phyloP scores from a whole-genome alignment of 2,113 vertebrate genomes.

The Sylvilagus bachmani region DNA sequence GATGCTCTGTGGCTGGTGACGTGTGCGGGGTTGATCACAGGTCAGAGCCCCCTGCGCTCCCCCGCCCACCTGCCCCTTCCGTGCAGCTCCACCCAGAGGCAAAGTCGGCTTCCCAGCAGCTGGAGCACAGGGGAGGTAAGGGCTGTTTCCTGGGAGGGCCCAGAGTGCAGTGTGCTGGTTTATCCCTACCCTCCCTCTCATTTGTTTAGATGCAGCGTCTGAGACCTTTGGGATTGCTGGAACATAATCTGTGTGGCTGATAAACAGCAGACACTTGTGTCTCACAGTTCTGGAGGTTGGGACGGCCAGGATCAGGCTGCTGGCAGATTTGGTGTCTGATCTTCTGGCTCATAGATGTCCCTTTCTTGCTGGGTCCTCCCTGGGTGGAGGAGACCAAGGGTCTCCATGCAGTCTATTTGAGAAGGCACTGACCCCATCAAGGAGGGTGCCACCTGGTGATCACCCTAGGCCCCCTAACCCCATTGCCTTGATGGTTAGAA shows the following conservation, averaged over 20 bases:
- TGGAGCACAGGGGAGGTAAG: background rate
- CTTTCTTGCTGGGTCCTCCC: background rate
- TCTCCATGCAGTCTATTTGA: background rate
- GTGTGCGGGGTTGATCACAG: background rate
- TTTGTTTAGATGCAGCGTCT: background rate
- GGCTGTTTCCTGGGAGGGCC: background rate
- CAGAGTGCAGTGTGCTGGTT: background rate
- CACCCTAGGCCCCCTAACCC: too few species aligned
- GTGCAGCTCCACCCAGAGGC: background rate
- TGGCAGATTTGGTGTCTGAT: background rate
- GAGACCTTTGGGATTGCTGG: background rate
- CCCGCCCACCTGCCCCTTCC: too few species aligned
- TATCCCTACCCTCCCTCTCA: background rate
- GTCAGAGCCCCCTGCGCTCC: too few species aligned
- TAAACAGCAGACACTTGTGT: background rate
- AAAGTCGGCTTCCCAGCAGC: background rate
- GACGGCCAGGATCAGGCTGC: background rate
- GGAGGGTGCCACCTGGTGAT: background rate
- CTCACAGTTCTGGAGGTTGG: background rate
- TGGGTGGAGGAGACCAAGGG: background rate
- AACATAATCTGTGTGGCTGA: background rate
- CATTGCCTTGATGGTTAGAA: background rate
- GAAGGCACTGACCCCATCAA: background rate
- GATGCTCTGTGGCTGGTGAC: background rate
- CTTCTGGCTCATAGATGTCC: background rate